Evolutionary conservation across 2,797 vertebrate genomes (phyloP), one percentile per base, ranked within the genome.

Genomic region (Melanotaenia maccullochi): DNA sequence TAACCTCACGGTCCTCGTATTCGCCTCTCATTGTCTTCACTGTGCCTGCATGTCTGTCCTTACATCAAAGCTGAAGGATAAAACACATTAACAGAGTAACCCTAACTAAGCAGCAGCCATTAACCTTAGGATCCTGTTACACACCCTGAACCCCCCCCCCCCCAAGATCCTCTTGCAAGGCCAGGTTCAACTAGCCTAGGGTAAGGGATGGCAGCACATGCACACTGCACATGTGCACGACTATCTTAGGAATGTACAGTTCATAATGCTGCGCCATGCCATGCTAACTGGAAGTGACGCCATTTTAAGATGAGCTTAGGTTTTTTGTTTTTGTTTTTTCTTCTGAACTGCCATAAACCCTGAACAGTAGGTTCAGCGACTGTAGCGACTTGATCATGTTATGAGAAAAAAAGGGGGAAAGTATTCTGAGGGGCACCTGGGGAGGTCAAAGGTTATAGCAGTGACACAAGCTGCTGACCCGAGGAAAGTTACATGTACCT

Each of bases 381-480:
- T 38, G 36, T 38, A 32, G 33, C 81, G 85, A 89, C 89, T 84
- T 87, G 55, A 69, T 85, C 55, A 68, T 71, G 70, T 78, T 79
- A 83, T 3, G 38, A 78, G 24, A 14, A 35, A 56, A 51, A 56
- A 67, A 60, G 60, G 59, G 62, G 60, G 73, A 83, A 77, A 83
- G 80, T 75, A 69, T 71, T 74, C 71, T 54, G 22, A 32, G 72
- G 55, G 62, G 88, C 87, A 89, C 47, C 63, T 40, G 47, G 14
- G 47, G 69, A 71, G 80, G 86, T 87, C 86, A 89, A 83, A 89
- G 88, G 87, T 88, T 14, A 84, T 49, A 56, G 73, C 74, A 71
- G 76, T 79, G 92, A 89, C 89, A 85, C 85, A 79, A 91, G 75
- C 40, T 68, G 68, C 52, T 90, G 87, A 91, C 85, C 91, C 87